Percentiles rank a stretch among this genome's conserved stretches.
phyloP scores from a whole-genome alignment of 30 jellyfish, hydroid and myxozoan species.

The Pseudorhiza aurosa region DNA sequence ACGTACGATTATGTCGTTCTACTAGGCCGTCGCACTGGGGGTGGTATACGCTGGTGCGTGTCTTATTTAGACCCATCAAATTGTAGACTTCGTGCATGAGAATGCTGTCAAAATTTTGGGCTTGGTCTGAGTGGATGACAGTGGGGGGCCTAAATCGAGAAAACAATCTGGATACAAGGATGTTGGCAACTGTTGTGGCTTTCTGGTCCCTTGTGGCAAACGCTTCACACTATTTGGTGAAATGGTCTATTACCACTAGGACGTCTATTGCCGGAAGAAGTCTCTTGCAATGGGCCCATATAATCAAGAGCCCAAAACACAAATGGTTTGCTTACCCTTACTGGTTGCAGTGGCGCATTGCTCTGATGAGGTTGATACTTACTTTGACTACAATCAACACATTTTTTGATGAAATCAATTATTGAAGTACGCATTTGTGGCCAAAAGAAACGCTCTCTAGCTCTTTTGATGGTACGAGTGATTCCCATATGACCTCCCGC shows the following conservation, averaged over 20 bases:
- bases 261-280: too few relatives aligned
- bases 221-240: conserved; percentile 77
- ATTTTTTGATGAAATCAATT: conserved; percentile 3
- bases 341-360: conserved; percentile 20
- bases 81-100: conserved; percentile 55
- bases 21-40: conserved; percentile 61
- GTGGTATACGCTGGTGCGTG: conserved; percentile 49
- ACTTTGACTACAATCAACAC: conserved; percentile 54
- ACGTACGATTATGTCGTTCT: conserved; percentile 30
- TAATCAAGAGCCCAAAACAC: too few relatives aligned
- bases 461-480: conserved; percentile 44
- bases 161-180: conserved; percentile 45
- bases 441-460: conserved; percentile 57
- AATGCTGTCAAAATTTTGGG: conserved; percentile 22
- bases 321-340: conserved; percentile 46
- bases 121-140: conserved; percentile 69
- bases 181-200: conserved; percentile 38
- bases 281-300: too few relatives aligned
- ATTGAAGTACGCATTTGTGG: conserved; percentile 49
- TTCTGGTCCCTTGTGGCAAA: conserved; percentile 41
- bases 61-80: conserved; percentile 36
- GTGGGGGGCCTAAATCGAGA: conserved; percentile 66
- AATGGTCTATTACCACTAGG: conserved; percentile 61
- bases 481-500: conserved; percentile 61
- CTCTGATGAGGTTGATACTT: conserved; percentile 25